Conservation (phyloP, 2,888 invertebrate genomes). For the Macrosiphum euphorbiae region DNA sequence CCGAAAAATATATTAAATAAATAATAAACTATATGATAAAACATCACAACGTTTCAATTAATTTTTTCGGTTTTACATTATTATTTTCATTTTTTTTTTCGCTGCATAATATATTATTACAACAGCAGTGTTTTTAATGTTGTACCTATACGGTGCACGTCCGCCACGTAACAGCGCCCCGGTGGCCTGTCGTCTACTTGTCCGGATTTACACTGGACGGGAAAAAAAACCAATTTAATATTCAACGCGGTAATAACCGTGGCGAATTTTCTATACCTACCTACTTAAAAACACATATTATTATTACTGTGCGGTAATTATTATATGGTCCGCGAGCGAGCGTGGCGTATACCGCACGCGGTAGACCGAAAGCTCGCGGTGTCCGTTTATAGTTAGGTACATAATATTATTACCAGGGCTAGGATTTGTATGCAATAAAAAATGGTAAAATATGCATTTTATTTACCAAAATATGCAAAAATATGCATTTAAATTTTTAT, state of each 20-base stretch:
- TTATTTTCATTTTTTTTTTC: conserved; percentile 22
- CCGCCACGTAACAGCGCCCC: conserved; percentile 1
- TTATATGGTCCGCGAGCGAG: background rate
- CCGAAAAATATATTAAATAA: background rate
- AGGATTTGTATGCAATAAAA: too few species aligned
- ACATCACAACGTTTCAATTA: conserved; percentile 58
- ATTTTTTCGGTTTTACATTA: conserved; percentile 31
- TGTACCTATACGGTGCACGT: background rate
- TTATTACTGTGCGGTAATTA: background rate
- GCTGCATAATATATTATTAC: background rate
- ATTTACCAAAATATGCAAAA: too few species aligned
- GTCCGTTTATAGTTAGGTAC: background rate
- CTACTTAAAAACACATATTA: background rate
- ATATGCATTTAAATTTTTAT: too few species aligned
- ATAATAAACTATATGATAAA: background rate
- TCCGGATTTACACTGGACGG: background rate
- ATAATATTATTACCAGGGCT: too few species aligned
- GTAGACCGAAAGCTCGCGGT: background rate
- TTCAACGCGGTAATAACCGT: conserved; percentile 30
- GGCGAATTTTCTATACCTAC: conserved; percentile 23
- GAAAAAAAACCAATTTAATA: conserved; percentile 50
- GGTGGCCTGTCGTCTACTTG: conserved; percentile 51
- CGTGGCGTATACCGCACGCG: too few species aligned
- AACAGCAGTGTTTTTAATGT: background rate
- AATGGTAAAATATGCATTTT: too few species aligned